phyloP scores from a whole-genome alignment of 1,140 invertebrate species.

The Mycetomoellerius zeteki region DNA sequence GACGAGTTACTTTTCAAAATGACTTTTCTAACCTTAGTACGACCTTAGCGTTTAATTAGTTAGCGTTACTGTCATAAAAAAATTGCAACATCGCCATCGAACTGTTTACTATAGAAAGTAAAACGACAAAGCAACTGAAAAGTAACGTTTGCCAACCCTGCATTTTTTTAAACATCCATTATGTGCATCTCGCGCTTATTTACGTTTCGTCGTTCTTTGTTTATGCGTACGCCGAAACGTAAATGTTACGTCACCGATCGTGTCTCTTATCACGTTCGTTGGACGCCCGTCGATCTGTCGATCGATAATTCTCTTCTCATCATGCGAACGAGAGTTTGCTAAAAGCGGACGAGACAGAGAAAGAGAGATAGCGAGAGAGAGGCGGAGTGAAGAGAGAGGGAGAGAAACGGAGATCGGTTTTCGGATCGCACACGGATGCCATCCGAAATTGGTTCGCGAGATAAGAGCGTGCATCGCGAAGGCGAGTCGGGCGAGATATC shows the following conservation, averaged over 20 bases:
- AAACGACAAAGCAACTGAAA: no score
- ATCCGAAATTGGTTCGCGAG: slow-evolving; percentile 61
- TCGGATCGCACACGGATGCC: slow-evolving; percentile 54
- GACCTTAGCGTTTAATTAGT: no score
- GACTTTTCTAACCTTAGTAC: no score
- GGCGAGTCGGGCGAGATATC: slow-evolving; percentile 77
- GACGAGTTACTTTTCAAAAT: no score
- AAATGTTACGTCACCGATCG: slow-evolving; percentile 39
- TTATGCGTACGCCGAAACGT: not conserved
- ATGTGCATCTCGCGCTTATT: not conserved
- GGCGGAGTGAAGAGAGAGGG: not conserved
- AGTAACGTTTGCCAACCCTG: no score
- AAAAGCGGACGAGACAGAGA: not conserved
- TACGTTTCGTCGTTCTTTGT: not conserved
- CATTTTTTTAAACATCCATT: slow-evolving; percentile 17
- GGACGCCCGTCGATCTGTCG: slow-evolving; percentile 55
- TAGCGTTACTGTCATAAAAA: no score
- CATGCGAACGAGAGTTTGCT: slow-evolving; percentile 20
- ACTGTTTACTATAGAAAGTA: no score
- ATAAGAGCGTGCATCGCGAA: slow-evolving; percentile 73
- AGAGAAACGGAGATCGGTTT: slow-evolving; percentile 60
- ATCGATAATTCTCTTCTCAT: slow-evolving; percentile 77
- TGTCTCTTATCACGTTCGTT: slow-evolving; percentile 15
- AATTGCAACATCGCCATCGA: no score
- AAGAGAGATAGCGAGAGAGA: not conserved